phyloP scores from a whole-genome alignment of 2,888 invertebrate genomes.

The Anodontia alba region DNA sequence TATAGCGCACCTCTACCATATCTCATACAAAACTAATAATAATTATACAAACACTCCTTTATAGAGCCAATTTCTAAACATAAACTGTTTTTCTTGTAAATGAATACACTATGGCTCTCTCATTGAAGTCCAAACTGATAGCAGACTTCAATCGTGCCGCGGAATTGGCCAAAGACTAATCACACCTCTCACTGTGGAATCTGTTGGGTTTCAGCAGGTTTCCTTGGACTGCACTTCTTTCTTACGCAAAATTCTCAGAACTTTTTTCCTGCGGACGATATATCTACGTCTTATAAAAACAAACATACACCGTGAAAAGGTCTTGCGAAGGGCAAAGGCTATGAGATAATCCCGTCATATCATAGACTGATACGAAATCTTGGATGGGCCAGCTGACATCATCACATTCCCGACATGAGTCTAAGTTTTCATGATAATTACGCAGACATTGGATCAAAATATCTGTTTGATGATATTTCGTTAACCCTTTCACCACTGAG shows the following conservation, averaged over 20 bases:
- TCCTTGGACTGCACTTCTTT: slow-evolving; percentile 11
- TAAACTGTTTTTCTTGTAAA: slow-evolving; percentile 63
- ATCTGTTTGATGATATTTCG: no score
- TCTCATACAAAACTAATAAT: slow-evolving; percentile 21
- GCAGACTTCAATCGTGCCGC: slow-evolving; percentile 22
- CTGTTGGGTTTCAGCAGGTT: slow-evolving; percentile 11
- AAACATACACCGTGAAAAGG: background rate
- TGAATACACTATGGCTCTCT: slow-evolving; percentile 42
- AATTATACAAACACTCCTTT: slow-evolving; percentile 53
- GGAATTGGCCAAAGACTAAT: slow-evolving; percentile 12
- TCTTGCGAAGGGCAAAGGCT: background rate
- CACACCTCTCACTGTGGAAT: background rate
- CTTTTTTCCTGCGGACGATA: slow-evolving; percentile 9
- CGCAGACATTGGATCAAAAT: background rate
- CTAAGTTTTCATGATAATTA: no score
- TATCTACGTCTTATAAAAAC: slow-evolving; percentile 23
- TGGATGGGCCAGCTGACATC: background rate
- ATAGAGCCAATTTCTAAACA: slow-evolving; percentile 55
- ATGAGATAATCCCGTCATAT: slow-evolving; percentile 13
- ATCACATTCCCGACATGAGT: no score
- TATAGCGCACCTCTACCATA: slow-evolving; percentile 1
- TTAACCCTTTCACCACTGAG: no score
- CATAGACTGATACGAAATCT: background rate
- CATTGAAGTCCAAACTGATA: slow-evolving; percentile 26
- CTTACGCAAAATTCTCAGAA: slow-evolving; percentile 33